Evolutionary conservation across 2,888 invertebrate genomes (phyloP), one percentile per base, ranked within the genome.

Genomic region (Dryobotodes eremita): DNA sequence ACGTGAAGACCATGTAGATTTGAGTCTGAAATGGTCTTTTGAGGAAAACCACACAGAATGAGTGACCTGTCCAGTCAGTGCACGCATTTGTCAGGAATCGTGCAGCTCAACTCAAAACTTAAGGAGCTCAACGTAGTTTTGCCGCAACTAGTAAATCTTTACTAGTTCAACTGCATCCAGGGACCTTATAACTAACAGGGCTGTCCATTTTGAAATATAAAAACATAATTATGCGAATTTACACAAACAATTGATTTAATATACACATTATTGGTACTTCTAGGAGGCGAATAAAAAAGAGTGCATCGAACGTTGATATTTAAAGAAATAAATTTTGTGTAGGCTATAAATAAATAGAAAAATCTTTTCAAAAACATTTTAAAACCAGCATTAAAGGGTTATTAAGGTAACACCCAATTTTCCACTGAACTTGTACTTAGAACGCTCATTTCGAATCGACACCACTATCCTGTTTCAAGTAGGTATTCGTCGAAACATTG

Each of bases 401-500:
- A 17, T 10, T 42, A 66, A 13, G 31, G 31, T 36, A 36, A 36
- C 31, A 36, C 31, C 3, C 31, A 36, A 36, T 23, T 50, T 23
- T 42, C 6, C 4, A 55, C 23, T 17, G 36, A 36, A 55, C 36
- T 36, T 55, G 0, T 17, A n/a, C 31, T 11, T 5, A 31, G 36
- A 36, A 69, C 6, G 23, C n/a, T 64, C 31, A 50, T 83, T 61
- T 71, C 8, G 2, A 57, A 50, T 31, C 57, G 23, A 59, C 31
- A 65, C 1, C 17, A 31, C 71, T 53, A 66, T 36, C 59, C 64
- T 76, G 31, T 77, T 81, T 71, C 61, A 36, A 66, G 7, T 55
- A 50, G 26, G 3, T 61, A 62, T 17, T 46, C 53, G 42, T 64
- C 26, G 66, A 36, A 65, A 55, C 36, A 65, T 57, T 77, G 61